Percentiles rank a stretch among this genome's conserved stretches.
Evolutionary conservation across 2,113 vertebrate species (phyloP).

Genomic region (Cranoglanis bouderius): DNA sequence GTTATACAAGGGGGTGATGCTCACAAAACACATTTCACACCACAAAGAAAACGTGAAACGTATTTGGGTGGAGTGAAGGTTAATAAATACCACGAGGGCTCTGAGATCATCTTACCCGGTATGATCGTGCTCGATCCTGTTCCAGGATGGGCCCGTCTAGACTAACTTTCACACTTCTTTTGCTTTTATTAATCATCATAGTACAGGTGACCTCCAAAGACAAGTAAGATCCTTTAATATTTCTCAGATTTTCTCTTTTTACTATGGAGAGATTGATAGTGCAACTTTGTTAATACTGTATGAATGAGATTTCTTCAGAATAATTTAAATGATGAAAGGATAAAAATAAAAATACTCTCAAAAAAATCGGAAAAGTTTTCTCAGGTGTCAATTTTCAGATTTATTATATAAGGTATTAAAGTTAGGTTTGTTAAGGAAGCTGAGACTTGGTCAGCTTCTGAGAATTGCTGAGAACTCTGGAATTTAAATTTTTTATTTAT

Average conservation of each 20-base stretch:
- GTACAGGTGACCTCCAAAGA: neutral
- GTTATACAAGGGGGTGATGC: neutral
- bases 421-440: neutral
- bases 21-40: neutral
- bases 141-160: neutral
- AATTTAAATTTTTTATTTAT: neutral
- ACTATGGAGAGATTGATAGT: neutral
- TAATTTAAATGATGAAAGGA: neutral
- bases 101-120: neutral
- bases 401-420: neutral
- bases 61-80: neutral
- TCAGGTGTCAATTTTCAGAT: neutral
- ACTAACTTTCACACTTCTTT: neutral
- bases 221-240: neutral
- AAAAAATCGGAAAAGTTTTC: no score
- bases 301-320: neutral
- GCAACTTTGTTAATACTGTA: neutral
- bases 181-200: neutral
- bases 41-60: neutral
- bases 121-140: neutral
- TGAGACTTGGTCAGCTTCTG: no score
- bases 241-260: neutral
- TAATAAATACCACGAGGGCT: neutral
- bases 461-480: neutral
- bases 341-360: no score